Percentiles rank a stretch among this genome's conserved stretches.
Conservation (phyloP, 2,888 invertebrate genomes). For the Leptura quadrifasciata region DNA sequence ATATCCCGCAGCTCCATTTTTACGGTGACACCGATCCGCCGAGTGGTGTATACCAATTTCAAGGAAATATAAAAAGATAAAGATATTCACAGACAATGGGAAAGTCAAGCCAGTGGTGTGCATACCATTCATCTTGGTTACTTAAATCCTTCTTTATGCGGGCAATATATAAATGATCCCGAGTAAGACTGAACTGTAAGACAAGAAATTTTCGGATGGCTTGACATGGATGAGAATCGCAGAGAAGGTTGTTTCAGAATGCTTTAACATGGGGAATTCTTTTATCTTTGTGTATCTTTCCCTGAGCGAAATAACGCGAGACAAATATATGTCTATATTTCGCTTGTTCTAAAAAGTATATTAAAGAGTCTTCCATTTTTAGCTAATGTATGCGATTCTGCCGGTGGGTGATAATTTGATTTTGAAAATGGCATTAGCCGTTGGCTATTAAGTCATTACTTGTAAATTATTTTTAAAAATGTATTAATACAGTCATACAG, state of each 20-base stretch:
- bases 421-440: too few species aligned
- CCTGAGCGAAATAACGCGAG: neutral
- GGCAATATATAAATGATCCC: slow-evolving; percentile 46
- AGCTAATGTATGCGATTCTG: too few species aligned
- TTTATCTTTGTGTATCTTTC: neutral
- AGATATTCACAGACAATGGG: slow-evolving; percentile 26
- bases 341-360: neutral
- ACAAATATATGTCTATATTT: slow-evolving; percentile 9
- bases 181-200: slow-evolving; percentile 28
- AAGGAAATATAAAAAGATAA: slow-evolving; percentile 35
- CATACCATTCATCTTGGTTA: slow-evolving; percentile 42
- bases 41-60: slow-evolving; percentile 26
- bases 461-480: too few species aligned
- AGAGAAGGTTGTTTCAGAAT: slow-evolving; percentile 21
- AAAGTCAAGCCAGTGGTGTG: slow-evolving; percentile 36
- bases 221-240: slow-evolving; percentile 28
- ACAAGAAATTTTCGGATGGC: slow-evolving; percentile 38
- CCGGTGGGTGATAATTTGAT: too few species aligned
- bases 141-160: slow-evolving; percentile 42
- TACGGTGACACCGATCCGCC: slow-evolving; percentile 2
- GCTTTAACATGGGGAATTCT: slow-evolving; percentile 17
- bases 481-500: too few species aligned
- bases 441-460: too few species aligned
- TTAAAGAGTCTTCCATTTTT: too few species aligned
- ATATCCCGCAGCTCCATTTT: neutral